Conservation (phyloP, 92 coral and sea anemone genomes). For the Pocillopora grandis region DNA sequence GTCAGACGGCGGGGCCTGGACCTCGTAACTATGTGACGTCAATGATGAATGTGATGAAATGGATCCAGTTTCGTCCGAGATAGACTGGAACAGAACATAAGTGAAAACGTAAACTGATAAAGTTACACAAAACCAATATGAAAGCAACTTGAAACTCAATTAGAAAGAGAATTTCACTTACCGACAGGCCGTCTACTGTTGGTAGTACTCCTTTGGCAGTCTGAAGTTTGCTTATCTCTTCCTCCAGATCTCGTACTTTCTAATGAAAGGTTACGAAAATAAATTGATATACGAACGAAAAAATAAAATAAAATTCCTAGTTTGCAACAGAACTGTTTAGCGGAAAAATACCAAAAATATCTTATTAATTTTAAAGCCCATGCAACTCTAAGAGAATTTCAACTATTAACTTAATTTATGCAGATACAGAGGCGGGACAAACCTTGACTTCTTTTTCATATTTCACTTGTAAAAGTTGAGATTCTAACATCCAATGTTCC, state of each 20-base stretch:
- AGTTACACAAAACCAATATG: not conserved
- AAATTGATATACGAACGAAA: not conserved
- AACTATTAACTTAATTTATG: too few relatives aligned
- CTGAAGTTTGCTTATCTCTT: slow-evolving; percentile 50
- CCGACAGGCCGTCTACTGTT: slow-evolving; percentile 11
- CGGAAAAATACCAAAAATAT: too few relatives aligned
- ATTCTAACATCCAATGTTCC: slow-evolving; percentile 97
- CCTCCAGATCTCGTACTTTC: slow-evolving; percentile 77
- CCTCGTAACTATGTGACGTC: slow-evolving; percentile 52
- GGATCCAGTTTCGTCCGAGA: slow-evolving; percentile 30
- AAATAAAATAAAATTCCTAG: not conserved
- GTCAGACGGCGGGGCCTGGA: slow-evolving; percentile 30
- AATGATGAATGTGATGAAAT: slow-evolving; percentile 28
- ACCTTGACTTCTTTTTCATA: slow-evolving; percentile 89
- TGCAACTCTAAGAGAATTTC: too few relatives aligned
- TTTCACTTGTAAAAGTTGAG: slow-evolving; percentile 90
- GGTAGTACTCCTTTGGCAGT: not conserved
- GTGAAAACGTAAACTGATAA: not conserved
- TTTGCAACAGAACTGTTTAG: not conserved
- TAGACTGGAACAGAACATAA: slow-evolving; percentile 17
- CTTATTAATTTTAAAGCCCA: too few relatives aligned
- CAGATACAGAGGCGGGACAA: not conserved
- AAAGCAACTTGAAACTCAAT: not conserved
- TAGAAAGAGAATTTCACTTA: not conserved
- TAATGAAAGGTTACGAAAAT: slow-evolving; percentile 12